Percentiles rank a stretch among this genome's conserved stretches.
These are phyloP conservation scores for Berghia stephanieae DNA, from an alignment of 1,140 invertebrate genomes.

Conservation along the genomic window DNA sequence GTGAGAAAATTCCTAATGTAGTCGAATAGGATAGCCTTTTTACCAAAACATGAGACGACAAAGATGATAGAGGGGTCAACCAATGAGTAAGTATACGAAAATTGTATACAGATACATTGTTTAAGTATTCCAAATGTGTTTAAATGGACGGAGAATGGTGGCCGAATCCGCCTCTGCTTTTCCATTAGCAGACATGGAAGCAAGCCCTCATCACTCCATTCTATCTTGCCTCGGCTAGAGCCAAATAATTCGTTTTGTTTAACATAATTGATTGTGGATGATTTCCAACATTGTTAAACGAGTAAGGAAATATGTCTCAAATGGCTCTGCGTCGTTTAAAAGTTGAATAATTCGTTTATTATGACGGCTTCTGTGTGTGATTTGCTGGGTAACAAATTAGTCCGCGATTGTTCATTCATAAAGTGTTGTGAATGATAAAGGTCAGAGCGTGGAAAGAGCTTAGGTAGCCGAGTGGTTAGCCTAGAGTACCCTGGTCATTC, in stretches of 20 bases:
- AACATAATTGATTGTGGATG: too few relatives aligned
- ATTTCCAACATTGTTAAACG: too few relatives aligned
- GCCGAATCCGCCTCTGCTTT: slow-evolving; percentile 14
- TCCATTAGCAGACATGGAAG: slow-evolving; percentile 25
- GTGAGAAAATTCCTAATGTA: slow-evolving; percentile 26
- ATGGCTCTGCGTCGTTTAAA: too few relatives aligned
- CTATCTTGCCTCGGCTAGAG: too few relatives aligned
- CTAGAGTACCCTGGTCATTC: too few relatives aligned
- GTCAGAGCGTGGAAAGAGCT: slow-evolving; percentile 30
- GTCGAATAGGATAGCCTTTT: slow-evolving; percentile 19
- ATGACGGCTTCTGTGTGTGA: too few relatives aligned
- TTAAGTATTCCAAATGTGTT: too few relatives aligned
- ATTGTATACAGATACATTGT: too few relatives aligned
- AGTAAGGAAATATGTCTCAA: too few relatives aligned
- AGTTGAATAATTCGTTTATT: too few relatives aligned
- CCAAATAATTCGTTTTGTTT: too few relatives aligned
- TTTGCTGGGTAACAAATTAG: slow-evolving; percentile 27
- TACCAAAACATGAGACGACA: slow-evolving; percentile 26
- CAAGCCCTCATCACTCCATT: not conserved
- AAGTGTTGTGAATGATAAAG: slow-evolving; percentile 37
- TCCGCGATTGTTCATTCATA: slow-evolving; percentile 37
- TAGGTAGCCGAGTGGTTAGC: slow-evolving; percentile 12
- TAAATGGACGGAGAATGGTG: slow-evolving; percentile 30
- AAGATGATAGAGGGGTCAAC: slow-evolving; percentile 34
- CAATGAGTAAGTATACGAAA: slow-evolving; percentile 32